Evolutionary conservation across 2,888 invertebrate species (phyloP), one percentile per base, ranked within the genome.

Genomic region (Anarsia innoxiella): DNA sequence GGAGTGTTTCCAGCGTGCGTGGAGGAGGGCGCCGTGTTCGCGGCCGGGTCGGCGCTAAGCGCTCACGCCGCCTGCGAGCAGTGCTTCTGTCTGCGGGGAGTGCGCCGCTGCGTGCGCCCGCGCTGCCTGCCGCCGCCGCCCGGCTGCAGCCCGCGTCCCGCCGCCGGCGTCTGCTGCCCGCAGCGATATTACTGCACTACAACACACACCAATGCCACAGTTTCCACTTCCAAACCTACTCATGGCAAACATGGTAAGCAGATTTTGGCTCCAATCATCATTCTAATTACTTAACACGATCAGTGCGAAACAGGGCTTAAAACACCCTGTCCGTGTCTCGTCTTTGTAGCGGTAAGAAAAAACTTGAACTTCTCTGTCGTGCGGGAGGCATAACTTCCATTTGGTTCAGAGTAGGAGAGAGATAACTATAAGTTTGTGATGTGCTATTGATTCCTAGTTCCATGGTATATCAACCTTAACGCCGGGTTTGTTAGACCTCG

Each of bases 21-120:
- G 57, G 85, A 88, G 50, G 90, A 90, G 50, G 93, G 92, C 19
- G 89, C 90, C 14, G 79, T 91, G 51, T 94, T 90, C 73, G 91
- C 89, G 11, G 91, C 92, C 31, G 93, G 93, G 2, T 95, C 95
- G 3, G 95, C 95, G 4, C 92, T 95, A 92, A 87, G 89, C 48
- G 89, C 92, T 2, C 88, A 89, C 11, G 88, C 89, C 42, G 87
- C 91, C n/a, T 95, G 95, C 77, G 92, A 94, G 71, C 93, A 93
- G 71, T 95, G 95, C 77, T 95, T 93, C 79, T 95, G 95, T 65
- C 89, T 93, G 52, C 82, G 87, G 16, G 93, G 93, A 2, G 80
- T 82, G 35, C 88, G 91, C 52, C 88, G 89, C 53, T 95, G 95
- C 72, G 91, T 95, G 36, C 88, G 90, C 45, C 95, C 95, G 1